These are phyloP conservation scores for Thymelicus sylvestris DNA, from an alignment of 2,888 invertebrate genomes.

Conservation along the genomic window DNA sequence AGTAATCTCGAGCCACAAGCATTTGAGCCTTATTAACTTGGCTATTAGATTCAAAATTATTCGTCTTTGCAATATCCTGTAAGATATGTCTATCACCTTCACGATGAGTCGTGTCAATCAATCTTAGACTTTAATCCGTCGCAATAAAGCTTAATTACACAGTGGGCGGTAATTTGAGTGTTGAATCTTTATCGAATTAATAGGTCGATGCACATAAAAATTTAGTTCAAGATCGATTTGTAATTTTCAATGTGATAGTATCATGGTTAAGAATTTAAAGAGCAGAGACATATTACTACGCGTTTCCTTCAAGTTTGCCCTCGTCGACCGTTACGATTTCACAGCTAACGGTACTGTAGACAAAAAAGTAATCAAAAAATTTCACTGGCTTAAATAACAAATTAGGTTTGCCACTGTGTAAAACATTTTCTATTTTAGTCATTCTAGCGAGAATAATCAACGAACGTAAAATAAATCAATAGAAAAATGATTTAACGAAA, in stretches of 20 bases:
- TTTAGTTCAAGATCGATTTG: conserved; percentile 47
- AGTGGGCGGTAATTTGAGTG: conserved; percentile 40
- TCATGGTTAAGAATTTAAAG: conserved; percentile 1
- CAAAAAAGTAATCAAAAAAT: no score
- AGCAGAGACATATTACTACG: neutral
- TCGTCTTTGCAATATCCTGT: conserved; percentile 25
- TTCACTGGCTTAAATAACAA: no score
- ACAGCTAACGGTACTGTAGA: no score
- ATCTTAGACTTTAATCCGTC: conserved; percentile 31
- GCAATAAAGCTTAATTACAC: conserved; percentile 25
- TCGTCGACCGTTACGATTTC: no score
- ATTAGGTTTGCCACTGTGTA: no score
- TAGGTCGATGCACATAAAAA: conserved; percentile 44
- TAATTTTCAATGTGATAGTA: conserved; percentile 23
- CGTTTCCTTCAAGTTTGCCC: no score
- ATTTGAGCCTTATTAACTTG: conserved; percentile 25
- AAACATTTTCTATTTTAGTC: no score
- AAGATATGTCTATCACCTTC: conserved; percentile 34
- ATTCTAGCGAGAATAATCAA: no score
- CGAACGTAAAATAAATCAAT: no score
- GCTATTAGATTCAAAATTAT: conserved; percentile 26
- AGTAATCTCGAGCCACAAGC: neutral
- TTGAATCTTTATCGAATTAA: conserved; percentile 24
- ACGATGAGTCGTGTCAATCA: conserved; percentile 31
- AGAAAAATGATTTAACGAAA: no score